Percentiles rank a stretch among this genome's conserved stretches.
Conservation (phyloP, 2,888 invertebrate species). For the Torymus aiolomorphi region DNA sequence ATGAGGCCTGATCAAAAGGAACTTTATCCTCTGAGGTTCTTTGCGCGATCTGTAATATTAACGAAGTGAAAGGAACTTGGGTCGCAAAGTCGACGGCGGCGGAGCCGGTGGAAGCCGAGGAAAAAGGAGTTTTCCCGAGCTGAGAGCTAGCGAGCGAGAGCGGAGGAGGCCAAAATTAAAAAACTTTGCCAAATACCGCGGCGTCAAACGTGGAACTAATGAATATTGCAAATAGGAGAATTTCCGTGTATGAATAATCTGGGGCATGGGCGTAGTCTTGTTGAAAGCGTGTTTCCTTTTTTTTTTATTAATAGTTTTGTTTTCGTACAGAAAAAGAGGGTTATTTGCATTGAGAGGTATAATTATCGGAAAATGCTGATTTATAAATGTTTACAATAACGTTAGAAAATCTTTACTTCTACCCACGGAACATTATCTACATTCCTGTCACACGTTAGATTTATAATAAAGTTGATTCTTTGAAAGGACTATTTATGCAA, state of each 20-base stretch:
- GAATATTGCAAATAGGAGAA: constrained; percentile 3
- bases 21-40: constrained; percentile 58
- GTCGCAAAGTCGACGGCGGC: not conserved
- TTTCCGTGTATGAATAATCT: constrained; percentile 9
- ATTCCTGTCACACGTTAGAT: no score
- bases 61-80: constrained; percentile 56
- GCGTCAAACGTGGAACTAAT: constrained; percentile 10
- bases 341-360: no score
- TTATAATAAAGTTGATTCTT: no score
- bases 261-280: not conserved
- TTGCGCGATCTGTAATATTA: constrained; percentile 58
- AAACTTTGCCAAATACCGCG: constrained; percentile 4
- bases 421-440: no score
- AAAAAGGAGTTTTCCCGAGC: not conserved
- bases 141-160: no score
- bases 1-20: constrained; percentile 63
- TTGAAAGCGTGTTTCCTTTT: no score
- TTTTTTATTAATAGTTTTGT: no score
- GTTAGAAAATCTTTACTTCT: no score
- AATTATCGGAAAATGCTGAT: no score
- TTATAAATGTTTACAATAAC: no score
- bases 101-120: not conserved
- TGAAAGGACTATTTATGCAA: no score
- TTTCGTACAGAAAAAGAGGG: no score
- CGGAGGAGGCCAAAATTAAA: constrained; percentile 23